phyloP scores from a whole-genome alignment of 2,797 vertebrate genomes.

The Xerus rutilus region DNA sequence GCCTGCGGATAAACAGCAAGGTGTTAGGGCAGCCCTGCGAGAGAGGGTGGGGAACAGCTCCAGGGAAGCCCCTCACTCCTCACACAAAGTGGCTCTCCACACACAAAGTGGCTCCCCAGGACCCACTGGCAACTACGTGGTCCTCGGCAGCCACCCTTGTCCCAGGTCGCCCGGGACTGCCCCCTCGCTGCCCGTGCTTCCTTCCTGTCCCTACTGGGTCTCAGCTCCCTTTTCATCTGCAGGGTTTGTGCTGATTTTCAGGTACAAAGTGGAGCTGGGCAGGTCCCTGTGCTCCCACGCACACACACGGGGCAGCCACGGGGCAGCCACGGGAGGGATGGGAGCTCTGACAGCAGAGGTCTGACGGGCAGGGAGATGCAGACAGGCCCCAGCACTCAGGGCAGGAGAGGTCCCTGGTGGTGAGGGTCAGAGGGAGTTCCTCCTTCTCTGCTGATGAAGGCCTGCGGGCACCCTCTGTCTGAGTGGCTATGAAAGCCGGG shows the following conservation, averaged over 20 bases:
- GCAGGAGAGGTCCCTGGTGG: no score
- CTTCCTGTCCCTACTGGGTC: rapidly evolving
- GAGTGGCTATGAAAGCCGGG: neutral
- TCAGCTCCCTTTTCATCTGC: neutral
- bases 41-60: rapidly evolving
- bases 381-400: no score
- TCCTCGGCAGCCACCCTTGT: neutral
- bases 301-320: no score
- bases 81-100: no score
- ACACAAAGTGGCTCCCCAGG: neutral
- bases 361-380: neutral
- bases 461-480: neutral
- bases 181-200: no score
- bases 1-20: neutral
- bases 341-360: rapidly evolving
- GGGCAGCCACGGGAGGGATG: rapidly evolving
- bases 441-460: neutral
- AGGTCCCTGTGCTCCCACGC: rapidly evolving
- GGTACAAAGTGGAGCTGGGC: no score
- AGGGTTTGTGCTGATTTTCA: neutral
- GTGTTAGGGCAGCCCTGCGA: rapidly evolving
- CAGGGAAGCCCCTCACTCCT: neutral
- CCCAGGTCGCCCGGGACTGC: neutral
- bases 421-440: neutral
- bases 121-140: rapidly evolving